phyloP scores from a whole-genome alignment of 2,888 invertebrate species.

The Monoplex corrugatus region DNA sequence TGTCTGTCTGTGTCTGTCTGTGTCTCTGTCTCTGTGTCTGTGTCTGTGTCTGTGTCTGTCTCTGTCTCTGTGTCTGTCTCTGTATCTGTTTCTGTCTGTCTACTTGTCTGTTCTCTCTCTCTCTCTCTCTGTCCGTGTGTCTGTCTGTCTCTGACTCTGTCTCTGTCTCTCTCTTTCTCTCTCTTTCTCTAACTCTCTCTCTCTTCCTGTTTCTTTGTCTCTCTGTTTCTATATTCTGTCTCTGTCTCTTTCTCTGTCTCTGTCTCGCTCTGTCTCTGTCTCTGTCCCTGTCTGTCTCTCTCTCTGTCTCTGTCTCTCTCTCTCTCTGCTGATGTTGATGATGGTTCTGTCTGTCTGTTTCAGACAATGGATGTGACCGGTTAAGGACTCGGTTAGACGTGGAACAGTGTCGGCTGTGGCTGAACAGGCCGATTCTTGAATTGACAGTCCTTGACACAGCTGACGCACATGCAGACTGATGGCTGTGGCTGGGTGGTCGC shows the following conservation, averaged over 20 bases:
- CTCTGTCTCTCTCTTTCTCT: not conserved
- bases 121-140: not conserved
- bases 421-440: too few relatives aligned
- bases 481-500: too few relatives aligned
- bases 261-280: too few relatives aligned
- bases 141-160: not conserved
- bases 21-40: not conserved
- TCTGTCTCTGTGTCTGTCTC: not conserved
- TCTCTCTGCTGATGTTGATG: not conserved
- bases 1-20: not conserved
- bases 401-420: too few relatives aligned
- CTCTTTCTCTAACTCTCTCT: not conserved
- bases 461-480: too few relatives aligned
- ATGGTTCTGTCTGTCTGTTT: not conserved
- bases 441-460: too few relatives aligned
- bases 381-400: too few relatives aligned
- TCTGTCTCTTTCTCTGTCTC: not conserved
- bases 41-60: not conserved
- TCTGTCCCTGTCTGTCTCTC: too few relatives aligned
- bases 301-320: too few relatives aligned
- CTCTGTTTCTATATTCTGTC: not conserved
- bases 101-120: not conserved
- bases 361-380: not conserved
- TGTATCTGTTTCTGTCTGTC: constrained; percentile 19
- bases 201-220: not conserved